Base-by-base conservation (phyloP, 1,140 invertebrate genomes). In the Euborellia annulipes region DNA sequence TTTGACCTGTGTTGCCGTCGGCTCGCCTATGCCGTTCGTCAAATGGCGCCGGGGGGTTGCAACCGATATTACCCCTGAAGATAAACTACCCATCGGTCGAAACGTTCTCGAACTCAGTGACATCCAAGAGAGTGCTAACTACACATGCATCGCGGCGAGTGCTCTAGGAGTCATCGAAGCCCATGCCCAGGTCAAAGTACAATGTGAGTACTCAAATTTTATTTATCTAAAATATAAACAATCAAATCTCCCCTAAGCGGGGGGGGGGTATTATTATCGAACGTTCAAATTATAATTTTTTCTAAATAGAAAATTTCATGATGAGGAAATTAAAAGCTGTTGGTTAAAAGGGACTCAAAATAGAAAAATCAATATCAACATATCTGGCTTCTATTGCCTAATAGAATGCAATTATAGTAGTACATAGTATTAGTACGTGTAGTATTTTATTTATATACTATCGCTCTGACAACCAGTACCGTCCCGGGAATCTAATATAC, bases 11-110 rank as follows among this genome's bases (percentile, higher is more conserved):
- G 89, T 97, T 11, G 95, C 93, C 13, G 82, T 89, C 6, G 94
- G 95, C 0, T 89, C 93, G 0, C 95, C 95, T 0, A 95, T 97
- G 90, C 95, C 95, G 0, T 82, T 78, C 54, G 91, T 98, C 39
- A 93, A 89, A 64, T 98, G 92, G 92, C 76, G 84, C 46, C 85
- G 88, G 65, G 90, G 83, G 58, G 56, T 75, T 16, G 76, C 75
- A 3, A 74, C 76, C 56, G 85, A 89, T 62, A 61, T 91, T 17
- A 88, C 85, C 1, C 82, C 85, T 0, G 82, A 88, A 60, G 84
- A 90, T 61, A 78, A 87, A 51, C 73, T 87, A 34, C 83, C 84
- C 0, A 76, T 88, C 11, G 85, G 85, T 0, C 74, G 74, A 37
- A 97, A 96, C 68, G 79, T 92, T 9, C 68, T 98, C 16, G 72